Evolutionary conservation across 2,113 vertebrate species (phyloP).

Genomic region (Spea multiplicata): DNA sequence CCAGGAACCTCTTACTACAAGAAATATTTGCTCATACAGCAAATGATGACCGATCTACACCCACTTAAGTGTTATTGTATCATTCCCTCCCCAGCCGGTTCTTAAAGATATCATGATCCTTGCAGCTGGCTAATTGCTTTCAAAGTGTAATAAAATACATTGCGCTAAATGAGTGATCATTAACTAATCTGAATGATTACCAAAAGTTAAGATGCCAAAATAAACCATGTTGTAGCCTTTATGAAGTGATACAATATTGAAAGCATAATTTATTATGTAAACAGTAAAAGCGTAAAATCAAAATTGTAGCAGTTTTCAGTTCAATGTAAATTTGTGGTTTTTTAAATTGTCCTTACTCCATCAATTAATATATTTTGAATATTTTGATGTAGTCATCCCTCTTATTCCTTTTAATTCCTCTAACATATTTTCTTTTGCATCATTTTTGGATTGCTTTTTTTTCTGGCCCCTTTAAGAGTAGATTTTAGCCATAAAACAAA

Average conservation of each 20-base stretch:
- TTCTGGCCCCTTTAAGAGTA: background rate
- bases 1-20: background rate
- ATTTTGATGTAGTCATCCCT: background rate
- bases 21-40: background rate
- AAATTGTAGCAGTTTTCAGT: background rate
- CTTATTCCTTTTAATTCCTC: background rate
- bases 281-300: background rate
- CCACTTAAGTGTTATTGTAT: background rate
- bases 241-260: conserved; percentile 3
- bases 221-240: background rate
- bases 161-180: conserved; percentile 10
- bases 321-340: background rate
- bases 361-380: background rate
- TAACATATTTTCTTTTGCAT: conserved; percentile 1
- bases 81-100: background rate
- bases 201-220: conserved; percentile 3
- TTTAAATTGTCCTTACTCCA: background rate
- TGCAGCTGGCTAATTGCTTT: conserved; percentile 1
- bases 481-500: background rate
- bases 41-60: background rate
- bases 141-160: conserved; percentile 4
- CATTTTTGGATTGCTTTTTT: background rate
- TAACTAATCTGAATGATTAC: background rate
- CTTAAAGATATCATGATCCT: background rate
- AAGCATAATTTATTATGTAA: background rate